phyloP scores from a whole-genome alignment of 2,888 invertebrate species.

The Polia nebulosa region DNA sequence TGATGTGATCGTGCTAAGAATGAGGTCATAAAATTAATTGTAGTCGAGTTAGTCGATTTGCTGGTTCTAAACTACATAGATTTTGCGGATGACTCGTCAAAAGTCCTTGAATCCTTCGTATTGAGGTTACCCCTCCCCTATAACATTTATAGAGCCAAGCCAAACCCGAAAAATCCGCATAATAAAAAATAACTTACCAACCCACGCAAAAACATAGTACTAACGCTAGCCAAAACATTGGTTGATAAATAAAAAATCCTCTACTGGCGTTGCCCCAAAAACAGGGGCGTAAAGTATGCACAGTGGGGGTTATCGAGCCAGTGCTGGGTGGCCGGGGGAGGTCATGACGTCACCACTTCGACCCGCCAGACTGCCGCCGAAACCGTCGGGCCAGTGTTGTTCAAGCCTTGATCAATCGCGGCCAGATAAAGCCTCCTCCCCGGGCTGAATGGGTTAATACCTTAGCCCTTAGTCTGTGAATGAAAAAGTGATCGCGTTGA shows the following conservation, averaged over 20 bases:
- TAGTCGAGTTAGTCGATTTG: constrained; percentile 4
- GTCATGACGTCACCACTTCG: constrained; percentile 85
- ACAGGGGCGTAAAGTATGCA: constrained; percentile 85
- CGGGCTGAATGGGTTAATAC: constrained; percentile 66
- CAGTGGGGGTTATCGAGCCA: constrained; percentile 75
- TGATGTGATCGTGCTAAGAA: constrained; percentile 26
- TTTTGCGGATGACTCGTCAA: constrained; percentile 15
- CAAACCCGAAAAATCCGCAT: constrained; percentile 49
- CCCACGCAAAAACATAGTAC: constrained; percentile 44
- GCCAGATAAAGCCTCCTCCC: constrained; percentile 68
- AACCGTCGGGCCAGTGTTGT: constrained; percentile 75
- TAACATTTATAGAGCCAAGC: constrained; percentile 19
- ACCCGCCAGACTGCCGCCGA: constrained; percentile 84
- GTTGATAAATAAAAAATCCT: constrained; percentile 75
- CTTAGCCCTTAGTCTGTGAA: constrained; percentile 55
- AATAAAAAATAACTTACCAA: constrained; percentile 47
- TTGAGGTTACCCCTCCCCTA: constrained; percentile 18
- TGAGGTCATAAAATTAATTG: constrained; percentile 21
- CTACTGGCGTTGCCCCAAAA: constrained; percentile 78
- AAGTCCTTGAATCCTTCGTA: constrained; percentile 35
- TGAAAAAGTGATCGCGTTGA: constrained; percentile 55
- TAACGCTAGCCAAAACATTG: constrained; percentile 57
- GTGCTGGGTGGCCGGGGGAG: constrained; percentile 69
- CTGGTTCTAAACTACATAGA: neutral
- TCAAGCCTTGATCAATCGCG: constrained; percentile 81